Base-by-base conservation (phyloP, 2,113 vertebrate species). In the Bubo scandiacus region DNA sequence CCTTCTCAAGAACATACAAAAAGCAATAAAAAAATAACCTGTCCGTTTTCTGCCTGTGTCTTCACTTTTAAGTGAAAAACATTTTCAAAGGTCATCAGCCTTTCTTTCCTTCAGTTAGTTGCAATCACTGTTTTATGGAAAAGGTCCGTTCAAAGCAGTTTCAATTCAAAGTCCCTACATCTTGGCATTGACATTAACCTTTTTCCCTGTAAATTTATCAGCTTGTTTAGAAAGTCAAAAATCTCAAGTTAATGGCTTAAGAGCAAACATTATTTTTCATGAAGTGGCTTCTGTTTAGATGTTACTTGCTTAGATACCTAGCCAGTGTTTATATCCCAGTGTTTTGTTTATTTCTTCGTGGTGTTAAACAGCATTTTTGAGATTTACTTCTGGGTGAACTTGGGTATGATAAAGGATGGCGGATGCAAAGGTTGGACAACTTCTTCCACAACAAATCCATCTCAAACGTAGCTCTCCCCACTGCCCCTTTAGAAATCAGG, bases 401-500 rank as follows among this genome's bases (percentile, higher is more conserved):
- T 3, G 36, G 32, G 3, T 6, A 15, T 5, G 27, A 4, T 0
- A 9, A 65, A 52, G 40, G 62, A 72, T 2, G 29, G 32, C 2
- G 11, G 38, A 30, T 7, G 36, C 2, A 5, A 18, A 52, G 27
- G 19, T 2, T 29, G 61, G 17, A 23, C 6, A 79, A 21, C 13
- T 11, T 13, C 45, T 52, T 6, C 29, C 25, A 2, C 18, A 38
- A 8, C 29, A 12, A 26, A 9, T 0, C 2, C 26, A 12, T 9
- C 2, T 13, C 81, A 10, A 10, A 5, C 4, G 1, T 1, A 2
- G 9, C 34, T 34, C 47, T 8, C 30, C 59, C 4, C 20, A 5
- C 1, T 20, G 5, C 3, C 5, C 25, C 25, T 14, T 16, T 2
- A 20, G 20, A 9, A 9, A 15, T 0, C 42, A 3, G 42, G 20